Evolutionary conservation across 2,113 vertebrate genomes (phyloP), one percentile per base, ranked within the genome.

Genomic region (Canis aureus): DNA sequence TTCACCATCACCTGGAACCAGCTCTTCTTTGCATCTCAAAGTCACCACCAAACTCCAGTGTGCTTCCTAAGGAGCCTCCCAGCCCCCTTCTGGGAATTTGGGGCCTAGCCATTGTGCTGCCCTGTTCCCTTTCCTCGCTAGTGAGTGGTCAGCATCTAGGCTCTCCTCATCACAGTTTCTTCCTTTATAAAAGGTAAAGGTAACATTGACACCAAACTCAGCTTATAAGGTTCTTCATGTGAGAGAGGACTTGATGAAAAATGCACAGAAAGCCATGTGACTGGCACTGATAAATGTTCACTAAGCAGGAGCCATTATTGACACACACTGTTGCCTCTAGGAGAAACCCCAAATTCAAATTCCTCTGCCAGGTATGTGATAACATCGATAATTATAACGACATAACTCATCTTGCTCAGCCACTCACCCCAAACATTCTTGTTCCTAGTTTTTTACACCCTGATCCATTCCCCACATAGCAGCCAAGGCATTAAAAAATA

Each of bases 311-410:
- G n/a, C 19, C 81, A 49, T 29, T 74, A 66, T 13, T 29, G 83
- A 62, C 13, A 78, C 27, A 78, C 38, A 29, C 51, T 51, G 53
- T 22, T 79, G 53, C 17, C 62, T 85, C 35, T 74, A 73, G 55
- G 64, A 66, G 62, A 88, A 90, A 90, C 82, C 29, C 25, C 71
- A 57, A 91, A 53, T 49, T 62, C 55, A 51, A 64, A 25, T 38
- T 49, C 49, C 4, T 64, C 22, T 9, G 23, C 35, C 49, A 89
- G 94, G n/a, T 80, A 49, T 53, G 10, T 38, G 71, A 64, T 43
- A 62, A 43, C 3, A 11, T 66, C 25, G 64, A 29, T 74, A 55
- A 79, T n/a, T 25, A 49, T 2, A 62, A 57, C 12, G 51, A 67
- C 2, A 20, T 20, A 29, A 71, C 10, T 17, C 9, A 55, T 35